Conservation (phyloP, 2,888 invertebrate species). For the Leptopilina drosophilae region DNA sequence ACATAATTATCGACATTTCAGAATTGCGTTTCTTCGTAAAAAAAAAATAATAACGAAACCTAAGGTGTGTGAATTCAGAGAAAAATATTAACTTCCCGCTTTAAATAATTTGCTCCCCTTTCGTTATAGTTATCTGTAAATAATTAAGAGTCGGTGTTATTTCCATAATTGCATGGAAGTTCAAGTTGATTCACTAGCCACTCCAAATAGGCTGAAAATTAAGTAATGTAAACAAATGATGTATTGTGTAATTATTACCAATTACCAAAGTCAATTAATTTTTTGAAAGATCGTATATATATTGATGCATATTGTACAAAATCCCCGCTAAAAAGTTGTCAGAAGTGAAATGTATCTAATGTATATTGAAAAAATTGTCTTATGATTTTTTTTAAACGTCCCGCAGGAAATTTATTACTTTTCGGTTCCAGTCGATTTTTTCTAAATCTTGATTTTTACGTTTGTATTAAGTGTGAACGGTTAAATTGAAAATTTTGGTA, state of each 20-base stretch:
- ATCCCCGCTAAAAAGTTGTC: too few relatives aligned
- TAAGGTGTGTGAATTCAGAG: constrained; percentile 14
- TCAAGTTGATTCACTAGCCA: background rate
- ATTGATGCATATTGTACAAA: too few relatives aligned
- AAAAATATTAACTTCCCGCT: constrained; percentile 5
- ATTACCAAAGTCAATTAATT: background rate
- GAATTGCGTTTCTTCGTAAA: constrained; percentile 30
- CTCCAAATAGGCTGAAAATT: background rate
- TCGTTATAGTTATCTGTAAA: background rate
- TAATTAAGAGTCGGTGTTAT: constrained; percentile 27
- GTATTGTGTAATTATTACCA: background rate
- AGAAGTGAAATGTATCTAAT: too few relatives aligned
- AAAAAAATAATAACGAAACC: constrained; percentile 34
- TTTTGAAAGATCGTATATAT: too few relatives aligned
- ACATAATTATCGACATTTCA: constrained; percentile 29
- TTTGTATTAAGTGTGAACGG: too few relatives aligned
- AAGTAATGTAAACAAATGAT: background rate
- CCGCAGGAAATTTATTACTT: too few relatives aligned
- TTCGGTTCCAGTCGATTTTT: too few relatives aligned
- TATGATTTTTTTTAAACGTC: too few relatives aligned
- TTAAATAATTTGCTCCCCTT: background rate
- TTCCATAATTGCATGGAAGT: constrained; percentile 22
- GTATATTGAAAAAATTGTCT: too few relatives aligned
- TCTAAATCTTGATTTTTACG: too few relatives aligned
- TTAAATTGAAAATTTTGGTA: too few relatives aligned